Evolutionary conservation across 2,888 invertebrate species (phyloP).

Genomic region (Thecocarcelia acutangulata): DNA sequence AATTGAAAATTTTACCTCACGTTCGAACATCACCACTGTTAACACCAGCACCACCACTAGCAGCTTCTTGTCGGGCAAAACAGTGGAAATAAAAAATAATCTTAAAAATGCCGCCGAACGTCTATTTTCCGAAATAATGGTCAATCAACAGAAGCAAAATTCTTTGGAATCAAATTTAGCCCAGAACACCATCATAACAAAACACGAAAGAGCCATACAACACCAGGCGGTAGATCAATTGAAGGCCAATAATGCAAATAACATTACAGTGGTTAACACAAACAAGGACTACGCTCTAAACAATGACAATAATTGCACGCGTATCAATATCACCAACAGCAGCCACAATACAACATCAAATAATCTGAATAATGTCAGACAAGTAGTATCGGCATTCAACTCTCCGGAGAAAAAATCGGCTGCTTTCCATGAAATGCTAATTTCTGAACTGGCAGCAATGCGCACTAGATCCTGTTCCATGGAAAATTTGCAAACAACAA

Average conservation of each 20-base stretch:
- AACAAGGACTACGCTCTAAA: slow-evolving; percentile 64
- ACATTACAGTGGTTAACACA: slow-evolving; percentile 71
- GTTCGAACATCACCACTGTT: slow-evolving; percentile 70
- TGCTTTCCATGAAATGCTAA: slow-evolving; percentile 85
- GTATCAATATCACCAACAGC: slow-evolving; percentile 75
- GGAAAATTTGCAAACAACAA: slow-evolving; percentile 76
- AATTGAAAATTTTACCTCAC: slow-evolving; percentile 75
- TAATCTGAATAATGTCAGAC: slow-evolving; percentile 43
- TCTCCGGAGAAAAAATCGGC: slow-evolving; percentile 79
- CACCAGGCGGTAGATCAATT: slow-evolving; percentile 72
- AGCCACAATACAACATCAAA: slow-evolving; percentile 24
- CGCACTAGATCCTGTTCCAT: slow-evolving; percentile 80
- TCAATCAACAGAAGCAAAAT: slow-evolving; percentile 77
- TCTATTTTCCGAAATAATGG: slow-evolving; percentile 80
- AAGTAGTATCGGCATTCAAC: slow-evolving; percentile 65
- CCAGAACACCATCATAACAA: slow-evolving; percentile 75
- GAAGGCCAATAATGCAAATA: slow-evolving; percentile 46
- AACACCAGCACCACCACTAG: slow-evolving; percentile 60
- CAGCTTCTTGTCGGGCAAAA: slow-evolving; percentile 76
- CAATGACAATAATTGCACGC: slow-evolving; percentile 73
- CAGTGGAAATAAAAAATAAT: slow-evolving; percentile 80
- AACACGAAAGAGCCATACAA: slow-evolving; percentile 77
- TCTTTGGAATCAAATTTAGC: slow-evolving; percentile 65
- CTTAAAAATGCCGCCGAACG: slow-evolving; percentile 81
- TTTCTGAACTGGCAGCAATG: slow-evolving; percentile 87